A percentile compares a stretch with the other conserved stretches of the same genome.
These are phyloP conservation scores for Forbesichthys papilliferus DNA, from an alignment of 2,113 vertebrate species.

Conservation along the genomic window DNA sequence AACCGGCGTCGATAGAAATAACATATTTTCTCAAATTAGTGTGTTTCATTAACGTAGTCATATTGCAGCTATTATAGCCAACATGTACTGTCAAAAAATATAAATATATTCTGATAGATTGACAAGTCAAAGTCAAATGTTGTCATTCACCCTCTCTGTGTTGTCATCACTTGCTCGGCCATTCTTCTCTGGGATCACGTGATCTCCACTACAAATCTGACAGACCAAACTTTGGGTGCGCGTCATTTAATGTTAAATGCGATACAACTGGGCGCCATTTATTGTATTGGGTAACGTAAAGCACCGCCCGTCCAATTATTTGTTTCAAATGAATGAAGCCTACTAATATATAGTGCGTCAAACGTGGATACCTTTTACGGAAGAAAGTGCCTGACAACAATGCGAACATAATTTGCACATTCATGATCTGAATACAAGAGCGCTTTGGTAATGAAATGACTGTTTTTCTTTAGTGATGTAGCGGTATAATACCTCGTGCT, in stretches of 20 bases:
- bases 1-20: too few relatives aligned
- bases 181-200: slow-evolving; percentile 48
- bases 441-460: slow-evolving; percentile 29
- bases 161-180: slow-evolving; percentile 51
- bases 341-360: not conserved
- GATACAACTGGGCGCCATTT: not conserved
- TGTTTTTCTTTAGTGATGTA: not conserved
- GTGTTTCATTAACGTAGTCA: too few relatives aligned
- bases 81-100: not conserved
- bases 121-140: not conserved
- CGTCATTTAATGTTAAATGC: not conserved
- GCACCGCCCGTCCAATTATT: not conserved
- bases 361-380: slow-evolving; percentile 23
- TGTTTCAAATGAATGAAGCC: slow-evolving; percentile 19
- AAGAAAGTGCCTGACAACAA: slow-evolving; percentile 28
- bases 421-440: not conserved
- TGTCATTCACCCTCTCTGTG: slow-evolving; percentile 51
- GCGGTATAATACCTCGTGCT: not conserved
- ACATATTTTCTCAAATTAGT: too few relatives aligned
- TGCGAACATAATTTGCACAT: slow-evolving; percentile 10
- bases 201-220: not conserved
- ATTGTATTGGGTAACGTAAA: not conserved
- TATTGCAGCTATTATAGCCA: too few relatives aligned
- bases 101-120: not conserved
- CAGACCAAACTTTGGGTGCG: accelerated